phyloP scores from a whole-genome alignment of 2,113 vertebrate species.

The Motacilla alba region DNA sequence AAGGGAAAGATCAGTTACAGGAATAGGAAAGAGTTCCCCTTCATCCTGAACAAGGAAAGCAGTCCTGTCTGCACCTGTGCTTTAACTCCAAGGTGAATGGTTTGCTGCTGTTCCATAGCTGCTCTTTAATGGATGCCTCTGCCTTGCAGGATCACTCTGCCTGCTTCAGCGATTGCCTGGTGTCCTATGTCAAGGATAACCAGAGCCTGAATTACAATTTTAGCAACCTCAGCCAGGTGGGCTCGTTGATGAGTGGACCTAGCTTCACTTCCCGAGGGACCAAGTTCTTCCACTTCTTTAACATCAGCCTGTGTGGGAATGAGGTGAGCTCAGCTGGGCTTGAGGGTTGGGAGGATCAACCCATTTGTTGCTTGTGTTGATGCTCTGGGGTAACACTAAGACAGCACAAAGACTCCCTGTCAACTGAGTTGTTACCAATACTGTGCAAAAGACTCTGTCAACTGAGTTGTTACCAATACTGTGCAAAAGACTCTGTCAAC shows the following conservation, averaged over 20 bases:
- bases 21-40: neutral
- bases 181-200: slow-evolving; percentile 81
- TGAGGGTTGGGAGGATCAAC: neutral
- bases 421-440: neutral
- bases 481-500: neutral
- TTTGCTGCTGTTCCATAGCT: neutral
- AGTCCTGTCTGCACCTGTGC: neutral
- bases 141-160: slow-evolving; percentile 84
- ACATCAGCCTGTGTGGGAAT: slow-evolving; percentile 93
- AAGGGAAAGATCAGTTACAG: neutral
- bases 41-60: neutral
- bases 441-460: no score
- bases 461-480: rapidly evolving
- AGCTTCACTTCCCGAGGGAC: slow-evolving; percentile 97
- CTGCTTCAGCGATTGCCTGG: slow-evolving; percentile 91
- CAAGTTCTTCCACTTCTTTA: slow-evolving; percentile 95
- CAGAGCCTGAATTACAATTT: slow-evolving; percentile 86
- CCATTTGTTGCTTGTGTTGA: neutral
- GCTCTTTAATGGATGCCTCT: neutral
- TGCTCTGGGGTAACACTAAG: neutral
- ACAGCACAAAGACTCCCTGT: neutral
- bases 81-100: neutral
- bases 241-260: slow-evolving; percentile 89
- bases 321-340: slow-evolving; percentile 75
- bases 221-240: slow-evolving; percentile 79